A percentile compares a stretch with the other conserved stretches of the same genome.
These are phyloP conservation scores for Moxostoma hubbsi DNA, from an alignment of 2,797 vertebrate genomes.

Conservation along the genomic window DNA sequence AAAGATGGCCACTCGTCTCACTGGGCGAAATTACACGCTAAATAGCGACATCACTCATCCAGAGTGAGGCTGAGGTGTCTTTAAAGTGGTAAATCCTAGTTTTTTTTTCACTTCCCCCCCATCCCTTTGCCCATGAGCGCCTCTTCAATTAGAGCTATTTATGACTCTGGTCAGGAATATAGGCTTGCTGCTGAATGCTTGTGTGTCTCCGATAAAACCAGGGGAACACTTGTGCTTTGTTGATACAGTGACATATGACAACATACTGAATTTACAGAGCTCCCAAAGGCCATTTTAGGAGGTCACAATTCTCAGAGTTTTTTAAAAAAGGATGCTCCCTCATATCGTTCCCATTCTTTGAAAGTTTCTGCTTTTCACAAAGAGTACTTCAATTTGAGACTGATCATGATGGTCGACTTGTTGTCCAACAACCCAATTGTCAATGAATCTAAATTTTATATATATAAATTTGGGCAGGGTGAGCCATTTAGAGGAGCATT, in stretches of 20 bases:
- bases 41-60: constrained; percentile 91
- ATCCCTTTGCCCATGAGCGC: constrained; percentile 29
- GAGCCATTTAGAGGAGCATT: no score
- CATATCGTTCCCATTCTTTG: background rate
- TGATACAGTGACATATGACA: constrained; percentile 51
- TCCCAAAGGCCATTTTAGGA: constrained; percentile 37
- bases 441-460: no score
- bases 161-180: constrained; percentile 50
- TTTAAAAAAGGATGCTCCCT: constrained; percentile 29
- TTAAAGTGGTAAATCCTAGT: constrained; percentile 60
- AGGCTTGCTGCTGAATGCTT: constrained; percentile 34
- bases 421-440: no score
- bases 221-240: constrained; percentile 48
- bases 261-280: constrained; percentile 47
- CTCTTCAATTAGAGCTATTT: constrained; percentile 64
- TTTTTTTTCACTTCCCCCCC: constrained; percentile 19
- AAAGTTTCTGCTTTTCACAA: no score
- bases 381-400: no score
- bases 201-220: constrained; percentile 29
- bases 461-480: no score
- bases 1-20: constrained; percentile 87
- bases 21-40: constrained; percentile 88
- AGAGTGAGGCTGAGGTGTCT: constrained; percentile 56
- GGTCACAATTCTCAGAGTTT: constrained; percentile 35
- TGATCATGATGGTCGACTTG: no score